phyloP scores from a whole-genome alignment of 2,113 vertebrate species.

The Alethe diademata region DNA sequence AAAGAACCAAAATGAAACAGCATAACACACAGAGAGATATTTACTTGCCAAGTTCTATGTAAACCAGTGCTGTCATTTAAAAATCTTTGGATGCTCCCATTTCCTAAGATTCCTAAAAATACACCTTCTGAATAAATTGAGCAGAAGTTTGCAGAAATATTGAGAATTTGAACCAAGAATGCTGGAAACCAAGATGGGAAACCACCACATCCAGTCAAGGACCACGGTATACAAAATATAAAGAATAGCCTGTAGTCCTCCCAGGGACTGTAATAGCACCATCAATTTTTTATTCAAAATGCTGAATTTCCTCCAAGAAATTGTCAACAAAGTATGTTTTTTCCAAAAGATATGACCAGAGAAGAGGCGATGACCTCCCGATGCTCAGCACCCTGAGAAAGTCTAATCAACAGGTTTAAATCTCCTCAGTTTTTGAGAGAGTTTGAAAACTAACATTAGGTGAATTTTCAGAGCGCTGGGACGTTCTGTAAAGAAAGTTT shows the following conservation, averaged over 20 bases:
- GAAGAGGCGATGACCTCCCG: accelerated
- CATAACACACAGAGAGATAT: background rate
- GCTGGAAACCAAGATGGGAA: background rate
- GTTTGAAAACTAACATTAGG: background rate
- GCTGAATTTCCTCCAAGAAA: background rate
- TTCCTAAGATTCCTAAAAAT: background rate
- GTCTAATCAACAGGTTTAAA: background rate
- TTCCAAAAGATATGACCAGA: background rate
- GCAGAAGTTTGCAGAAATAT: background rate
- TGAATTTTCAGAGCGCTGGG: background rate
- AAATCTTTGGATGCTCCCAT: background rate
- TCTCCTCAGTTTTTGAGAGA: background rate
- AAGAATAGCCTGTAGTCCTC: background rate
- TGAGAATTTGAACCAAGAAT: background rate
- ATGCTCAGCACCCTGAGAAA: background rate
- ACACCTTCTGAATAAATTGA: background rate
- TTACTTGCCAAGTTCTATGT: background rate
- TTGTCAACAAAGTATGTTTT: background rate
- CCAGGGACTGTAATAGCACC: background rate
- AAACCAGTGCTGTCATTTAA: background rate
- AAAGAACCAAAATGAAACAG: background rate
- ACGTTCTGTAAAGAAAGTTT: background rate
- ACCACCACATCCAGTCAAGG: background rate
- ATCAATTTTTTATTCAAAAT: background rate
- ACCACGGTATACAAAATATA: background rate